Evolutionary conservation across 1,140 invertebrate species (phyloP).

Genomic region (Magallana ariakensis): DNA sequence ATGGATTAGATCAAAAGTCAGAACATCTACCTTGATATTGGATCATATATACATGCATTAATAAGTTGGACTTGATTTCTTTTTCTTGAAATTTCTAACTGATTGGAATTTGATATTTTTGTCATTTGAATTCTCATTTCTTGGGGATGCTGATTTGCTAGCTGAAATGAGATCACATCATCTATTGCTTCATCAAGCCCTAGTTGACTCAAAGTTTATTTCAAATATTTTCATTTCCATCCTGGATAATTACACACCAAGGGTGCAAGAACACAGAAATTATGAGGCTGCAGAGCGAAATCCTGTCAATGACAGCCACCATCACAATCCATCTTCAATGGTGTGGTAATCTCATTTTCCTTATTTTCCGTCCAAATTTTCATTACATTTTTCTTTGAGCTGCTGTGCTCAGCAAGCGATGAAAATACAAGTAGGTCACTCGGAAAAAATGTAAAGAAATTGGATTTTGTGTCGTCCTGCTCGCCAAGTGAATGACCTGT

Average conservation of each 20-base stretch:
- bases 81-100: neutral
- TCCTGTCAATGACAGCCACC: constrained; percentile 8
- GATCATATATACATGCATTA: neutral
- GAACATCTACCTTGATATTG: neutral
- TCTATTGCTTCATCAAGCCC: neutral
- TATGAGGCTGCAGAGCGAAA: neutral
- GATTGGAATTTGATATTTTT: neutral
- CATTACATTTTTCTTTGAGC: constrained; percentile 36
- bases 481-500: neutral
- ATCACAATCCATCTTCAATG: neutral
- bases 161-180: neutral
- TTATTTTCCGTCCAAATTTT: constrained; percentile 35
- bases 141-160: neutral
- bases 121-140: neutral
- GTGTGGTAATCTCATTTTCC: constrained; percentile 36
- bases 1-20: too few species aligned
- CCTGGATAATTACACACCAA: neutral
- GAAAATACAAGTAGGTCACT: constrained; percentile 17
- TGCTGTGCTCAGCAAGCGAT: constrained; percentile 29
- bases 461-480: constrained; percentile 24
- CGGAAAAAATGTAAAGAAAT: constrained; percentile 9
- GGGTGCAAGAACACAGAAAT: neutral
- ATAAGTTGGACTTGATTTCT: neutral
- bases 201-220: neutral
- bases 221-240: constrained; percentile 37